Base-by-base conservation (phyloP, 2,797 vertebrate species). In the Hippocampus kuda region DNA sequence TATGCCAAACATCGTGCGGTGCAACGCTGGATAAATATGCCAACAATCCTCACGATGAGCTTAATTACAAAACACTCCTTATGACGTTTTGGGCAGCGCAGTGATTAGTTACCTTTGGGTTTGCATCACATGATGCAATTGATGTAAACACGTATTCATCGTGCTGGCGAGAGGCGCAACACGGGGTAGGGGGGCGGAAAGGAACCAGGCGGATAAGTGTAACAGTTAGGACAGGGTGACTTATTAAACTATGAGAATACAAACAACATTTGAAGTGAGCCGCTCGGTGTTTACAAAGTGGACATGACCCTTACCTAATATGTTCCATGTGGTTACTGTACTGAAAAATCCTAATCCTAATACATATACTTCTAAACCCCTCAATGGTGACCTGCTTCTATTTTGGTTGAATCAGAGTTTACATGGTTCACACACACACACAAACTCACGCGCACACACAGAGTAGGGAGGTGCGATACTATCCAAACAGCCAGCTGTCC, bases 401-500 rank as follows among this genome's bases (percentile, higher is more conserved):
- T 68, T 74, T 70, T 38, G 68, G 65, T 73, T 75, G 61, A 70
- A 77, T 81, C 70, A 65, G 57, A 77, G 69, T 65, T 68, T 74
- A 57, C 78, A 74, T 70, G 53, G 41, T 68, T 70, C n/a, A 34
- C 62, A 18, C 72, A 61, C 67, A 49, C 63, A 65, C 71, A 64
- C 48, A 62, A 13, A 71, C 38, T 68, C 64, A 74, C 66, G 72
- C 72, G 72, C 49, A n/a, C 51, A 53, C 72, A 70, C 42, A 65
- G 22, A 65, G 34, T 65, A 24, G 79, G 71, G 79, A 80, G 78
- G 76, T 82, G 81, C 74, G 77, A 86, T 83, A 81, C 81, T 88
- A 82, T 82, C 76, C 79, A 83, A 89, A 86, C 84, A 87, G 72
- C 81, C 85, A 88, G 86, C 86, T 88, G 85, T 81, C 84, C 81